Evolutionary conservation across 2,888 invertebrate species (phyloP), one percentile per base, ranked within the genome.

Genomic region (Pandemis heparana): DNA sequence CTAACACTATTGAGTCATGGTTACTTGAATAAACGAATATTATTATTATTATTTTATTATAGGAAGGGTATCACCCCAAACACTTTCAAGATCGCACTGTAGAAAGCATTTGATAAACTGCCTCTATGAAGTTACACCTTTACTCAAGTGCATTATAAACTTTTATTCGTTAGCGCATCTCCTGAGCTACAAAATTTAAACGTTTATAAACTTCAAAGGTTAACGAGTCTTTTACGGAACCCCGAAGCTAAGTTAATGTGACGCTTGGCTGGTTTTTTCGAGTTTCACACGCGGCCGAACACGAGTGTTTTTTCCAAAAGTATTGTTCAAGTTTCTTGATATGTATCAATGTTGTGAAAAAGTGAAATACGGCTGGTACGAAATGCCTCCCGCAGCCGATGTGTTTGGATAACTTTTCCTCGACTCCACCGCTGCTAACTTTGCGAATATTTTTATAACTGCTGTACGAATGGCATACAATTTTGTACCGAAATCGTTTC

Each of bases 271-370:
- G 59, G 18, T 10, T 59, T 69, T 73, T 69, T 64, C 73, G 59
- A 69, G 56, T 73, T 73, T 64, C 73, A 69, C 73, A 69, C 73
- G 69, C 63, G 68, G 63, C 38, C 59, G 59, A 69, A 59, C 73
- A 56, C 68, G 63, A 63, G 73, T 59, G 59, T 73, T 73, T 64
- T 73, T 69, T 72, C 68, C 56, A 67, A 73, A 71, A 69, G 68
- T 73, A 64, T 73, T 69, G 73, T 73, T 69, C 68, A 73, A 73
- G 68, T 73, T 73, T 69, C 68, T 63, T 73, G 73, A 69, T 73
- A 74, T 74, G 69, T 65, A 74, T 70, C 69, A 65, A 70, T 74
- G 74, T 74, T 73, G 68, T 73, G 68, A 64, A 74, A 74, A 74
- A 74, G 70, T 70, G 74, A 70, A 74, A 74, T 74, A 74, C 70